Evolutionary conservation across 2,888 invertebrate genomes (phyloP), one percentile per base, ranked within the genome.

Genomic region (Amaurobius ferox): DNA sequence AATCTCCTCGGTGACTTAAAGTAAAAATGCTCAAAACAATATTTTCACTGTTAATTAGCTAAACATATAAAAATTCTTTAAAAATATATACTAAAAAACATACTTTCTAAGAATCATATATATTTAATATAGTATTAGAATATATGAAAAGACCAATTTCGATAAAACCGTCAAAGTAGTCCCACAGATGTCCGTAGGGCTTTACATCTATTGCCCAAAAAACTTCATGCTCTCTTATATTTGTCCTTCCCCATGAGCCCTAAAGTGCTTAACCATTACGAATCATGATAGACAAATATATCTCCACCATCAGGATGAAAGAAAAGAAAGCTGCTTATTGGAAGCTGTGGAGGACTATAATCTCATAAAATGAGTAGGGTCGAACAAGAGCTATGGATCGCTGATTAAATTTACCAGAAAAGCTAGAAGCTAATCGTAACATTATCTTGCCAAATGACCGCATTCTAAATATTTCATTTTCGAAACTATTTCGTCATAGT

Each of bases 351-450:
- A 23, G 55, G 55, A 6, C 55, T 55, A 55, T 55, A 55, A 55
- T 23, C 23, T 55, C 23, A 55, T 55, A 55, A 55, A 55, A 23
- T 23, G 23, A 55, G 23, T 16, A 3, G 1, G 23, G 55, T 3
- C 23, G 55, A 55, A 23, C 55, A 23, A 19, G 19, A 55, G 5
- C 16, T 16, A 55, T 19, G 23, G 55, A 23, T 55, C 23, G 2
- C 19, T 55, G 19, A 55, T 55, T 55, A 55, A 55, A 55, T 55
- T 55, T 55, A 55, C 55, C 55, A 55, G 55, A 55, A 55, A 55
- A 55, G 55, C 55, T 23, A 55, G 23, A 23, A 55, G 55, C 55
- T 55, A 11, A 55, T 55, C 23, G 55, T 55, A 23, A 19, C 23
- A 2, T 55, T 55, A 23, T 23, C 11, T 23, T 23, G 55, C 23